Evolutionary conservation across 2,888 invertebrate genomes (phyloP), one percentile per base, ranked within the genome.

Genomic region (Junonia oenone): DNA sequence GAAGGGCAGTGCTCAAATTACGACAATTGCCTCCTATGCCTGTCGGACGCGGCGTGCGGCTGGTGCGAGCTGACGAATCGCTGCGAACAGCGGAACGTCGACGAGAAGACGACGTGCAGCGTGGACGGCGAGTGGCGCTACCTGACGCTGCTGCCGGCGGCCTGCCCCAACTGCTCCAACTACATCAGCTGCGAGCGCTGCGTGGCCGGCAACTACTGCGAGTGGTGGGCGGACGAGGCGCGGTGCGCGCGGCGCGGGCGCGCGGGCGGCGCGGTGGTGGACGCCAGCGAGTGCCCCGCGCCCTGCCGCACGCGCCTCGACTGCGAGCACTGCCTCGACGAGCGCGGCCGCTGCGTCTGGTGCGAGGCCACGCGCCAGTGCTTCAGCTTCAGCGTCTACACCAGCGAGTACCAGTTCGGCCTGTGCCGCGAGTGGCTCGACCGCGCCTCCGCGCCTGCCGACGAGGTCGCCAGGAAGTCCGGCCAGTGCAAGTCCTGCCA

Each of bases 301-400:
- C 95, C 97, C 0, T 98, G 98, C 75, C 93, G 96, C 65, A 81
- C 92, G 76, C 93, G 96, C 45, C 92, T 86, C 38, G 94, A 94
- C 72, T 97, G 97, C 76, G 93, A 94, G 14, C 92, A 94, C 51
- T 98, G 98, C 74, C 90, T 98, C 49, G 95, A 95, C 68, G 95
- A 96, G 70, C 93, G 93, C 46, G 96, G 96, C 19, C 93, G 97
- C 58, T 98, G 98, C 81, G 98, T 98, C 0, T 98, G 98, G 98
- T 98, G 98, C 78, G 97, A 97, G 75, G 96, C 97, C 19, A 96
- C 96, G 0, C 93, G 94, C 59, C 96, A 97, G 72, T 98, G 98
- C 80, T 97, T 98, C 76, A 96, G 97, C 63, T 98, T 98, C 81
- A 96, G 97, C n/a, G 96, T 98, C 0, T 98, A 98, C 81, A 97